A percentile compares a stretch with the other conserved stretches of the same genome.
These are phyloP conservation scores for Trachemys scripta DNA, from an alignment of 2,113 vertebrate species.

Conservation along the genomic window DNA sequence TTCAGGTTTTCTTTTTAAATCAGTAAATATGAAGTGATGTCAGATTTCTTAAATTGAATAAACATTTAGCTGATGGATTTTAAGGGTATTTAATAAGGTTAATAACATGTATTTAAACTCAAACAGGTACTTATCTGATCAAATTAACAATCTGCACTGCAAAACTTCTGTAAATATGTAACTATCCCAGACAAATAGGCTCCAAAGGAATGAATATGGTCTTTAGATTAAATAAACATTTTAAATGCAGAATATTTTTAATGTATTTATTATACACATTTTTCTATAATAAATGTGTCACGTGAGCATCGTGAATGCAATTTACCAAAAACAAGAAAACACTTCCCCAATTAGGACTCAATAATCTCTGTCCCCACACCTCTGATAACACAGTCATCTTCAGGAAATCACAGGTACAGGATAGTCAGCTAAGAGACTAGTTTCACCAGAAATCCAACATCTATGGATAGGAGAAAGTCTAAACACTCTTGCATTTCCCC, in stretches of 20 bases:
- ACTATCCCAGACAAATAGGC: no score
- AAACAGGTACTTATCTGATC: neutral
- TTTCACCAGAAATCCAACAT: neutral
- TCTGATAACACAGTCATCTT: neutral
- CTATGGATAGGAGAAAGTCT: neutral
- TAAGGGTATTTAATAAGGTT: conserved; percentile 8
- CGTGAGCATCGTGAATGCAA: neutral
- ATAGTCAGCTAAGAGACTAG: neutral
- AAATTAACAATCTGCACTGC: neutral
- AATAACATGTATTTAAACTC: conserved; percentile 15
- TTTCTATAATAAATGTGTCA: neutral
- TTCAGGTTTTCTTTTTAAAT: conserved; percentile 9
- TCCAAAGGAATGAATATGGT: neutral
- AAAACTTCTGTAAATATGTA: neutral
- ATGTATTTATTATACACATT: neutral
- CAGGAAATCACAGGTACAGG: neutral
- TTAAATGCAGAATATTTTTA: neutral
- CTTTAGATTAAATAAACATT: neutral
- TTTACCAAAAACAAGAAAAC: neutral
- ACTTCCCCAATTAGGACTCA: neutral
- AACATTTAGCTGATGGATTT: conserved; percentile 27
- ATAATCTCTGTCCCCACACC: neutral
- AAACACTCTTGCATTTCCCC: neutral
- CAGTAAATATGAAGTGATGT: neutral
- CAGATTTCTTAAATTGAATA: conserved; percentile 19